Percentiles rank a stretch among this genome's conserved stretches.
Evolutionary conservation across 2,797 vertebrate genomes (phyloP).

Genomic region (Cercopithecus hamlyni): DNA sequence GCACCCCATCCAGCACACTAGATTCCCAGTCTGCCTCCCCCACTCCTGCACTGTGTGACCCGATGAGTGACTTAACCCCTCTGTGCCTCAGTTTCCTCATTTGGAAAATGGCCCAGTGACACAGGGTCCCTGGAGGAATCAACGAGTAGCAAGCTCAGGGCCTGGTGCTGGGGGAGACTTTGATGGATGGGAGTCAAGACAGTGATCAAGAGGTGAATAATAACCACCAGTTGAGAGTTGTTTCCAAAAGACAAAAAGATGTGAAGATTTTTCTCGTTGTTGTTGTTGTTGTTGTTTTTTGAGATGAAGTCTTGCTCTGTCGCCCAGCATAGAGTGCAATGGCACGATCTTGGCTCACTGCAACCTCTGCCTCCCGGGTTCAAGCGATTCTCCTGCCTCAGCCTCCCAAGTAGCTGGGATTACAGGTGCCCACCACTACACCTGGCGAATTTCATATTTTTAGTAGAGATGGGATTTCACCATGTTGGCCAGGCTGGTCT

Average conservation of each 20-base stretch:
- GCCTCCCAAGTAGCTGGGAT: background rate
- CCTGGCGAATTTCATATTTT: background rate
- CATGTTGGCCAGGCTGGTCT: background rate
- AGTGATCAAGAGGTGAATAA: background rate
- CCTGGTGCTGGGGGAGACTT: background rate
- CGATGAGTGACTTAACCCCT: background rate
- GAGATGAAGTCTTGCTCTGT: background rate
- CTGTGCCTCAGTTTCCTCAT: background rate
- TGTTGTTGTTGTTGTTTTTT: background rate
- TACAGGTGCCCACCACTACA: rapidly evolving
- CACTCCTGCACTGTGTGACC: background rate
- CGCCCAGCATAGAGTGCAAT: background rate
- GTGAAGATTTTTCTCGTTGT: background rate
- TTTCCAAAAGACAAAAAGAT: background rate
- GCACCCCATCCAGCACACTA: background rate
- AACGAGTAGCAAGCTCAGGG: background rate
- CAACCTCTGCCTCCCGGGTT: background rate
- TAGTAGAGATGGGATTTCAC: background rate
- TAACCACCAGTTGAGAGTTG: background rate
- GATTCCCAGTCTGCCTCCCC: background rate
- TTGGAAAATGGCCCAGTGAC: background rate
- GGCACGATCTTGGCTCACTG: background rate
- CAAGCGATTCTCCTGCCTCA: background rate
- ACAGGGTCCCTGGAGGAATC: background rate
- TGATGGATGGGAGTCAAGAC: background rate